Base-by-base conservation (phyloP, 2,888 invertebrate species). In the Euplexia lucipara region DNA sequence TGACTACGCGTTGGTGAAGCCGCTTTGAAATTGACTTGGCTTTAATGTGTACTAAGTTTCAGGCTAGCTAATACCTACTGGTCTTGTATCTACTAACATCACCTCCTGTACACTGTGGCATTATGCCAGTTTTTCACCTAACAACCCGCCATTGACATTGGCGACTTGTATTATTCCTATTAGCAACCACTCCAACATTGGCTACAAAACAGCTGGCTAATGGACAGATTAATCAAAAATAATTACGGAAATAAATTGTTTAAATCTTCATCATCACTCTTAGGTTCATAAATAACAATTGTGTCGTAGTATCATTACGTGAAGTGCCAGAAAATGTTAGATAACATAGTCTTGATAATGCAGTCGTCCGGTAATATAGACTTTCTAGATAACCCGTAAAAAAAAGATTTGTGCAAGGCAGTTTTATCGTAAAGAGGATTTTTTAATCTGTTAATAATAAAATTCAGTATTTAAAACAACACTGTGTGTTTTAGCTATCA, bases 71-170 rank as follows among this genome's bases (percentile, higher is more conserved):
- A n/a, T 26, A 26, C 26, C n/a, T n/a, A 26, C 26, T 26, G 5
- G 26, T 26, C 5, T 26, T 5, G 26, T 26, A 26, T 26, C 26
- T 26, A 26, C 26, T 26, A 5, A 26, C 26, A 5, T 26, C n/a
- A 5, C 26, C 3, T 2, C 26, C 3, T 53, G 30, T 35, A 54
- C 32, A 42, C 52, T 47, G 41, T 74, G 70, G 70, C 70, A 59
- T 0, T 1, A 6, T 59, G 70, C 70, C 75, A 71, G 59, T 35
- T 12, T 9, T 35, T 47, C 1, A 0, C 20, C 22, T 5, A 14
- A 35, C 20, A 45, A 67, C 37, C 26, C 51, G 49, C 20, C 59
- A 73, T 54, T 71, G 70, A 71, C 70, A 74, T 71, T 71, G 75
- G 16, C 9, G 14, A 39, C 41, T 12, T 37, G 42, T 47, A 57